Evolutionary conservation across 2,797 vertebrate species (phyloP).

Genomic region (Melanotaenia nigrans): DNA sequence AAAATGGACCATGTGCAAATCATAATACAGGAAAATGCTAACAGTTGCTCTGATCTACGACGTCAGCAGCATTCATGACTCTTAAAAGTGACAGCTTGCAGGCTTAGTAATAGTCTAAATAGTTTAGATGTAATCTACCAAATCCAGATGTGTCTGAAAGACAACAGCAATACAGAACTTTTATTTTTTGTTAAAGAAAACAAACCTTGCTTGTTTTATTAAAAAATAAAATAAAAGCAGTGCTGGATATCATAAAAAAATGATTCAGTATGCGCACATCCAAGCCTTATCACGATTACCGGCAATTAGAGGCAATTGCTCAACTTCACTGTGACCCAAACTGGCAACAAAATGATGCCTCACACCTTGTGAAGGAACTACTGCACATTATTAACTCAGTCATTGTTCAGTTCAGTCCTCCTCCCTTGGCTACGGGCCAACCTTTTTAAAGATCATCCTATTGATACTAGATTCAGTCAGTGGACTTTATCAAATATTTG

Average conservation of each 20-base stretch:
- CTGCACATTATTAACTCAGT: background rate
- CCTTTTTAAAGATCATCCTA: constrained; percentile 7
- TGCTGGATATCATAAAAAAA: background rate
- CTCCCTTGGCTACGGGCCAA: background rate
- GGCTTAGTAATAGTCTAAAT: background rate
- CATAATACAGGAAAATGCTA: background rate
- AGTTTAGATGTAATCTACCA: background rate
- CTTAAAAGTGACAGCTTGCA: background rate
- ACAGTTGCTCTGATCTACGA: background rate
- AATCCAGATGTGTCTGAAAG: background rate
- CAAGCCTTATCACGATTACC: background rate
- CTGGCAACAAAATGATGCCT: background rate
- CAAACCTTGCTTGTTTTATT: background rate
- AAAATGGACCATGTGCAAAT: background rate
- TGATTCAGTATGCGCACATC: no score
- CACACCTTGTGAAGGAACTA: background rate
- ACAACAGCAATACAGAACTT: background rate
- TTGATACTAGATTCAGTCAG: background rate
- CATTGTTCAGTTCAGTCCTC: background rate
- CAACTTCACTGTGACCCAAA: background rate
- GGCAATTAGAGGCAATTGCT: background rate
- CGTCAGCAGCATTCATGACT: background rate
- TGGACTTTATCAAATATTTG: constrained; percentile 18
- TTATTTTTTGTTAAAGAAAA: background rate
- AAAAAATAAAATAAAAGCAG: background rate